A percentile compares a stretch with the other conserved stretches of the same genome.
phyloP scores from a whole-genome alignment of 2,797 vertebrate genomes.

The Pseudochaenichthys georgianus region DNA sequence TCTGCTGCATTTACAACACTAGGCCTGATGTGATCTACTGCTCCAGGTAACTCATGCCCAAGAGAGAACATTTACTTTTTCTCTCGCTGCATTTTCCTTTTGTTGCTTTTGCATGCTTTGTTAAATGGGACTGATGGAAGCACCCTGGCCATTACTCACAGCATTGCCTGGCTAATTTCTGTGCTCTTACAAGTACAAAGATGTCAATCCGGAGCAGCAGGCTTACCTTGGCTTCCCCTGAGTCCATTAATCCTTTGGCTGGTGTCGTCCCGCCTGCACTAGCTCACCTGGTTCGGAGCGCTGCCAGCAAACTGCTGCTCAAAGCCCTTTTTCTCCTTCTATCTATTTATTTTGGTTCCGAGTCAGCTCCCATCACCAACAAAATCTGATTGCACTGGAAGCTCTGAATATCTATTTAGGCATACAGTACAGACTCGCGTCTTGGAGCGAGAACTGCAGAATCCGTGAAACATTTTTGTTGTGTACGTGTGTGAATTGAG shows the following conservation, averaged over 20 bases:
- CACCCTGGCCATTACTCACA: conserved; percentile 83
- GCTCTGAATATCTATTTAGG: conserved; percentile 54
- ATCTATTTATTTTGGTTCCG: conserved; percentile 77
- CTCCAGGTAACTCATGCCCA: conserved; percentile 60
- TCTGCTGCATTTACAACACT: conserved; percentile 39
- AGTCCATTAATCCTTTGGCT: conserved; percentile 87
- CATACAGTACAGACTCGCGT: conserved; percentile 20
- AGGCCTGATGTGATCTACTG: conserved; percentile 59
- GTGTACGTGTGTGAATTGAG: background rate
- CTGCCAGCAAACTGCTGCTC: conserved; percentile 82
- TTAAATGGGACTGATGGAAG: conserved; percentile 87
- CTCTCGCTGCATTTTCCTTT: conserved; percentile 55
- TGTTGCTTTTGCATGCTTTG: conserved; percentile 83
- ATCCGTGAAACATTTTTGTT: conserved; percentile 41
- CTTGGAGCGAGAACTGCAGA: conserved; percentile 28
- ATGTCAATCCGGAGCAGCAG: conserved; percentile 86
- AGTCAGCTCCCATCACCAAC: conserved; percentile 75
- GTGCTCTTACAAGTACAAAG: conserved; percentile 89
- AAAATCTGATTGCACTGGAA: conserved; percentile 68
- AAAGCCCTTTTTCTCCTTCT: conserved; percentile 56
- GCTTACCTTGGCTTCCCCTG: conserved; percentile 86
- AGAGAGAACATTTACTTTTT: conserved; percentile 67
- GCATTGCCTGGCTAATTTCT: conserved; percentile 87
- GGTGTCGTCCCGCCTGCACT: conserved; percentile 77
- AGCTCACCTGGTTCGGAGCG: conserved; percentile 73